A percentile compares a stretch with the other conserved stretches of the same genome.
phyloP scores from a whole-genome alignment of 1,140 invertebrate genomes.

The Drosophila micromelanica region DNA sequence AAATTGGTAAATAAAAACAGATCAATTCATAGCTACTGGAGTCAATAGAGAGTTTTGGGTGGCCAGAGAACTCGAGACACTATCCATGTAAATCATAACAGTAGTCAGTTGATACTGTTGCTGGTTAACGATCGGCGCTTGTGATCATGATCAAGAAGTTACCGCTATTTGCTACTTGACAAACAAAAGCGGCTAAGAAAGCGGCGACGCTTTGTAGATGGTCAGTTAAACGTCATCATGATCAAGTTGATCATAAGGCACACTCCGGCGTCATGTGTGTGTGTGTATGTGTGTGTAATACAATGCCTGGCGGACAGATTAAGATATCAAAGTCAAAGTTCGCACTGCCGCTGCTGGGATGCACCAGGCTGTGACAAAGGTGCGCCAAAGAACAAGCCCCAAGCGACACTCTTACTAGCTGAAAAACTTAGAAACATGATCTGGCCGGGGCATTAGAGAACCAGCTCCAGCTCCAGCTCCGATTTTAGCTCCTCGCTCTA shows the following conservation, averaged over 20 bases:
- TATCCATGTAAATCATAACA: constrained; percentile 46
- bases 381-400: constrained; percentile 41
- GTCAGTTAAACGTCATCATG: constrained; percentile 15
- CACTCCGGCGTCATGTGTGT: constrained; percentile 56
- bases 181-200: constrained; percentile 68
- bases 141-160: constrained; percentile 71
- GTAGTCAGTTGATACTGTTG: constrained; percentile 45
- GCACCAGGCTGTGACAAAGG: constrained; percentile 73
- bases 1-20: too few species aligned
- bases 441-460: constrained; percentile 58
- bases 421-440: constrained; percentile 59
- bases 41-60: background rate
- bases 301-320: constrained; percentile 68
- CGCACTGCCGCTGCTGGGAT: constrained; percentile 62
- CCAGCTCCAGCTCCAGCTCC: constrained; percentile 31
- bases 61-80: constrained; percentile 3
- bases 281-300: constrained; percentile 46
- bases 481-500: too few species aligned
- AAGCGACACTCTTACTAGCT: constrained; percentile 63
- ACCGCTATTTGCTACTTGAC: constrained; percentile 73
- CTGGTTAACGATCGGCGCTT: constrained; percentile 58
- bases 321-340: constrained; percentile 81
- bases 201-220: constrained; percentile 61
- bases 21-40: background rate
- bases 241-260: constrained; percentile 59